These are phyloP conservation scores for Bemisia tabaci DNA, from an alignment of 1,140 invertebrate genomes.

Conservation along the genomic window DNA sequence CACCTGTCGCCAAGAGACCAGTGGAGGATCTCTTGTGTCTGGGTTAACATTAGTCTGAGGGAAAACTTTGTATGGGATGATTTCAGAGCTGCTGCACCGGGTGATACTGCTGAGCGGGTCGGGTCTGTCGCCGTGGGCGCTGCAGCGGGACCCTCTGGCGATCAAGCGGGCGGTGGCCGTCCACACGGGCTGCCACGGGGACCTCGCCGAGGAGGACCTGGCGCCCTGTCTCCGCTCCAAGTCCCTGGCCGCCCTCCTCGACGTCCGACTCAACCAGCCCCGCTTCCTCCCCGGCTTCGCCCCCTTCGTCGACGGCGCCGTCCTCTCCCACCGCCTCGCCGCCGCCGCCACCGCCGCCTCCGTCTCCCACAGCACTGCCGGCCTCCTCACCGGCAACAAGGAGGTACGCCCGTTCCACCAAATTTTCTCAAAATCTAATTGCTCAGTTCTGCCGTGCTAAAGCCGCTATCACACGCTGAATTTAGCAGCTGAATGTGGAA, in stretches of 20 bases:
- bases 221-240: conserved; percentile 68
- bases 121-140: conserved; percentile 86
- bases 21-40: too few relatives aligned
- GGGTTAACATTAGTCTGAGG: too few relatives aligned
- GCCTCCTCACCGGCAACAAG: conserved; percentile 8
- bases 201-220: conserved; percentile 59
- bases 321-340: conserved; percentile 39
- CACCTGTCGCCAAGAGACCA: too few relatives aligned
- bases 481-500: too few relatives aligned
- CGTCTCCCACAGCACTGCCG: conserved; percentile 19
- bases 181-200: conserved; percentile 60
- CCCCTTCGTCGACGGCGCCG: conserved; percentile 74
- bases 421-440: too few relatives aligned
- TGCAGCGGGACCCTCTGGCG: conserved; percentile 70
- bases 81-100: conserved; percentile 78
- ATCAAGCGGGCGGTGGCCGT: conserved; percentile 66
- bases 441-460: too few relatives aligned
- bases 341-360: too few relatives aligned
- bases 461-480: too few relatives aligned
- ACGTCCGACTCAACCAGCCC: conserved; percentile 57
- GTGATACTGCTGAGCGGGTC: conserved; percentile 87
- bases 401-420: too few relatives aligned
- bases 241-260: conserved; percentile 52
- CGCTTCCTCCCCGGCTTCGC: conserved; percentile 75
- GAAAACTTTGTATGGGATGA: too few relatives aligned